phyloP scores from a whole-genome alignment of 2,888 invertebrate genomes.

The Ennomos quercinarius region DNA sequence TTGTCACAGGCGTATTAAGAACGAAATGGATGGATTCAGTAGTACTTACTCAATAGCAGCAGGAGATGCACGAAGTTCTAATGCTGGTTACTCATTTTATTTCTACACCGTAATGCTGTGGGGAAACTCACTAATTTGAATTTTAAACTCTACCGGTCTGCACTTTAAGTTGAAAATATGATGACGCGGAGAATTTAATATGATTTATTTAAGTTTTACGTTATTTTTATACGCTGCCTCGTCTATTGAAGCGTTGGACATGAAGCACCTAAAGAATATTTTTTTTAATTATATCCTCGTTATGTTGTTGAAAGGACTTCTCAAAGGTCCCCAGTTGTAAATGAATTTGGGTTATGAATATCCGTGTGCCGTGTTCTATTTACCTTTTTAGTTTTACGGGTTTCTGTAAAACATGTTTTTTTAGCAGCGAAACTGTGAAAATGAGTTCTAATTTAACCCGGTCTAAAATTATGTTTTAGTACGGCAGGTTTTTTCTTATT shows the following conservation, averaged over 20 bases:
- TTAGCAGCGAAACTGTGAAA: not conserved
- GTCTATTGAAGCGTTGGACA: slow-evolving; percentile 57
- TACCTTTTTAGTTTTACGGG: slow-evolving; percentile 5
- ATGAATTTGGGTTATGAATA: slow-evolving; percentile 52
- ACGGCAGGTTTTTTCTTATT: too few relatives aligned
- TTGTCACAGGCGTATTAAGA: too few relatives aligned
- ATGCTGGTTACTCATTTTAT: slow-evolving; percentile 1
- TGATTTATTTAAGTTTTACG: slow-evolving; percentile 57
- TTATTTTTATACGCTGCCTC: slow-evolving; percentile 56
- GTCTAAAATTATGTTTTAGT: too few relatives aligned
- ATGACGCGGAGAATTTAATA: not conserved
- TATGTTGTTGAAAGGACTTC: slow-evolving; percentile 41
- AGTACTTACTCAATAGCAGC: not conserved
- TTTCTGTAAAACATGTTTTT: not conserved
- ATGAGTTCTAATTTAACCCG: not conserved
- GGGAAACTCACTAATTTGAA: not conserved
- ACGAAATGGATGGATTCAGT: too few relatives aligned
- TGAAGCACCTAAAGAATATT: slow-evolving; percentile 53
- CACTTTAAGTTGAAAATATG: not conserved
- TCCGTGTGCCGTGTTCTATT: slow-evolving; percentile 14
- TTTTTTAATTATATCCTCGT: slow-evolving; percentile 59
- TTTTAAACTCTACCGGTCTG: not conserved
- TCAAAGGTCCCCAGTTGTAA: slow-evolving; percentile 39
- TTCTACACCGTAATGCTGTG: not conserved
- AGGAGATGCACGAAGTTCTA: not conserved